A percentile compares a stretch with the other conserved stretches of the same genome.
Conservation (phyloP, 1,140 invertebrate genomes). For the Theocolax elegans region DNA sequence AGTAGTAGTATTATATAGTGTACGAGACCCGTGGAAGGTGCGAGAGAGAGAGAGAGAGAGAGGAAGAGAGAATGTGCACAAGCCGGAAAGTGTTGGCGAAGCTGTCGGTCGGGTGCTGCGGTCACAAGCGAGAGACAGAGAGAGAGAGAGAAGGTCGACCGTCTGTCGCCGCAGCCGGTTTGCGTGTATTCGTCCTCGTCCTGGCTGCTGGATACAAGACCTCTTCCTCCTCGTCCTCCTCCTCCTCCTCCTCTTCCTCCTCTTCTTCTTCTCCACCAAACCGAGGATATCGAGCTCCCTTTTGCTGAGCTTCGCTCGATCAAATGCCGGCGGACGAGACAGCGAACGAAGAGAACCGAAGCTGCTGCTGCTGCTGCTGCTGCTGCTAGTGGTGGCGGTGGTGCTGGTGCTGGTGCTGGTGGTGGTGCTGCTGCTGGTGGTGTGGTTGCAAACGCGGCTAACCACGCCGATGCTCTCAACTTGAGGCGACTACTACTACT, state of each 20-base stretch:
- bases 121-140: constrained; percentile 53
- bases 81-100: constrained; percentile 64
- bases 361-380: too few relatives aligned
- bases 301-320: constrained; percentile 16
- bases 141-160: too few relatives aligned
- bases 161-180: constrained; percentile 61
- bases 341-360: constrained; percentile 54
- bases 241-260: not conserved
- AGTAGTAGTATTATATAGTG: too few relatives aligned
- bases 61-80: constrained; percentile 46
- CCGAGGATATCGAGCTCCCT: constrained; percentile 15
- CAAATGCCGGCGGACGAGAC: constrained; percentile 42
- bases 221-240: constrained; percentile 49
- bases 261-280: not conserved
- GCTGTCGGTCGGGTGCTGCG: constrained; percentile 64
- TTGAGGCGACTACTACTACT: constrained; percentile 48
- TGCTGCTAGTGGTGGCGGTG: too few relatives aligned
- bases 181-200: constrained; percentile 62
- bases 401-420: too few relatives aligned
- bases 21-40: constrained; percentile 51
- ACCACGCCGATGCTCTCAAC: constrained; percentile 66
- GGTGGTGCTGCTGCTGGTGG: too few relatives aligned
- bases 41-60: constrained; percentile 37
- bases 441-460: constrained; percentile 62
- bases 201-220: too few relatives aligned